Evolutionary conservation across 1,140 invertebrate species (phyloP), one percentile per base, ranked within the genome.

Genomic region (Aplysia californica): DNA sequence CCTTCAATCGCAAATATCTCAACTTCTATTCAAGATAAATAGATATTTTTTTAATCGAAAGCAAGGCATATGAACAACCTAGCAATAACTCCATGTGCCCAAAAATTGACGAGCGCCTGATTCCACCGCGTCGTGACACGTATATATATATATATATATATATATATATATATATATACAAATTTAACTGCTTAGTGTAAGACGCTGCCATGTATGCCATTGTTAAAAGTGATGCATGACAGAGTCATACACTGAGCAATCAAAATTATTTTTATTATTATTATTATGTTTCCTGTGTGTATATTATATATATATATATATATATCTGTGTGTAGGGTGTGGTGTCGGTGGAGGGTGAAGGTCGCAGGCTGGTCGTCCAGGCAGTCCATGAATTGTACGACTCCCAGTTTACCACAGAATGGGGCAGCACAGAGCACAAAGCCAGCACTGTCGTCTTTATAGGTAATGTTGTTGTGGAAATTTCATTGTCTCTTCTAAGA

Each of bases 341-440:
- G 3, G 56, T 87, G 31, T 84, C 81, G 10, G 61, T 84, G 21
- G n/a, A n/a, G 3, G 79, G 72, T 23, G 71, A 74, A 58, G 78
- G 78, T 0, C 72, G 59, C 29, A 66, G 84, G 10, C 67, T 84
- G 72, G 80, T 89, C 6, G 71, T 89, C 20, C 88, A 89, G 64
- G 86, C 85, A 31, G 88, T 89, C 0, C 79, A 88, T 61, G 86
- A 89, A 69, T 50, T 87, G 44, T 88, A 87, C 75, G 87, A 89
- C 75, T 79, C 79, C 10, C 85, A 86, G 29, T 68, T 72, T 38
- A 87, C 85, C 0, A 84, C 82, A 18, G 55, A 67, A 2, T 87
- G 85, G 85, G 71, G 74, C 36, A 31, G 59, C 0, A 56, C 72
- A n/a, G 78, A 82, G 15, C 50, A 64, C 2, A 80, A 78, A 59